Conservation (phyloP, 2,113 vertebrate genomes). For the Toxostoma redivivum region DNA sequence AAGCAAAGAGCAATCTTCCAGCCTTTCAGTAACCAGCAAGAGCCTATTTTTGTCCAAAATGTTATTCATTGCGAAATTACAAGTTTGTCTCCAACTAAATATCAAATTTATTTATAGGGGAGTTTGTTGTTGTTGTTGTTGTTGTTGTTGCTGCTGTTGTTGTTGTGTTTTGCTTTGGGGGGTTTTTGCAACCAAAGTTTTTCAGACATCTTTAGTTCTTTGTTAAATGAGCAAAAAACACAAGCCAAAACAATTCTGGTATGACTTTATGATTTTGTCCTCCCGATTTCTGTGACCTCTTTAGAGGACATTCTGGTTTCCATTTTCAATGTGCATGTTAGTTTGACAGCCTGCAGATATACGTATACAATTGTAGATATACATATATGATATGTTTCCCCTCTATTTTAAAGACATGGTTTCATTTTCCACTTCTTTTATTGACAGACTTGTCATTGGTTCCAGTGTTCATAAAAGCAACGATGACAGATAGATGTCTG, state of each 20-base stretch:
- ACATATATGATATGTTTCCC: not conserved
- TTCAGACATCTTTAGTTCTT: not conserved
- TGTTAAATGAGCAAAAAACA: not conserved
- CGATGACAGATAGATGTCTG: conserved; percentile 37
- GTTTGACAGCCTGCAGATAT: conserved; percentile 31
- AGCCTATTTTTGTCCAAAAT: not conserved
- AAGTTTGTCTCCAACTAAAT: not conserved
- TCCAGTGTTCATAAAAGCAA: conserved; percentile 15
- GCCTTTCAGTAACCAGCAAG: not conserved
- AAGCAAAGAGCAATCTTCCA: not conserved
- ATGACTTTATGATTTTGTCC: not conserved
- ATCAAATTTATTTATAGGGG: not conserved
- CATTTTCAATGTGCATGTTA: not conserved
- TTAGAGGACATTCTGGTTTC: not conserved
- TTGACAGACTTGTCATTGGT: conserved; percentile 24
- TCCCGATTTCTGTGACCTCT: not conserved
- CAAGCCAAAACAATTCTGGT: not conserved
- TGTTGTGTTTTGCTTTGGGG: not conserved
- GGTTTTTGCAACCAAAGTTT: rapidly evolving
- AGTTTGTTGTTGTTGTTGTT: not conserved
- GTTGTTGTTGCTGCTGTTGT: not conserved
- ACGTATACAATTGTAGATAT: not conserved
- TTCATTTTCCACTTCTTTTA: conserved; percentile 42
- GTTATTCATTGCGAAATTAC: not conserved
- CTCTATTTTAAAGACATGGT: conserved; percentile 15